Evolutionary conservation across 2,888 invertebrate species (phyloP).

Genomic region (Plemyria rubiginata): DNA sequence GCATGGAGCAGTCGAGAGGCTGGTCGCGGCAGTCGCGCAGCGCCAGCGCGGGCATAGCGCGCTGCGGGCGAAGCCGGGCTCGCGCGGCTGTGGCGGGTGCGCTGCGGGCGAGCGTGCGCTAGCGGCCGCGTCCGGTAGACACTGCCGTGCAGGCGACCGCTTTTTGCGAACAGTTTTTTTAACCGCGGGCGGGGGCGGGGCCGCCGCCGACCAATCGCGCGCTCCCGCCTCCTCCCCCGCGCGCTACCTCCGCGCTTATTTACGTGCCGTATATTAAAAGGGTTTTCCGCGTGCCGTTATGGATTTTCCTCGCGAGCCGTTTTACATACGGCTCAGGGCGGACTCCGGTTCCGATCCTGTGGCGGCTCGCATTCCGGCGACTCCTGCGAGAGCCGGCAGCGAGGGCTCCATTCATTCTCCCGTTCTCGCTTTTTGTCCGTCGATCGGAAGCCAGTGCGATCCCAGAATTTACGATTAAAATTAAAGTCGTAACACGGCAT

Average conservation of each 20-base stretch:
- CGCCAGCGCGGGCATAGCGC: constrained; percentile 88
- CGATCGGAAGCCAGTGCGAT: constrained; percentile 33
- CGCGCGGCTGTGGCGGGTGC: constrained; percentile 54
- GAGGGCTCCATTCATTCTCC: constrained; percentile 46
- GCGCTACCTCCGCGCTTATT: constrained; percentile 69
- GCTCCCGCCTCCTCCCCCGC: constrained; percentile 57
- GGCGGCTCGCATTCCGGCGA: constrained; percentile 9
- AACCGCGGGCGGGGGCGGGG: constrained; percentile 72
- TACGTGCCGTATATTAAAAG: constrained; percentile 85
- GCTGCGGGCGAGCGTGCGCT: constrained; percentile 76
- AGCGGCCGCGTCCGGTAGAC: constrained; percentile 75
- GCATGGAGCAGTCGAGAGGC: constrained; percentile 90
- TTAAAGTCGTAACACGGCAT: constrained; percentile 26
- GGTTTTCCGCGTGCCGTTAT: constrained; percentile 84
- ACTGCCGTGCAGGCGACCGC: constrained; percentile 72
- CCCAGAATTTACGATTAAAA: constrained; percentile 43
- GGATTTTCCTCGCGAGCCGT: constrained; percentile 76
- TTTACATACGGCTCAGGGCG: constrained; percentile 68
- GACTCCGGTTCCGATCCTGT: constrained; percentile 5
- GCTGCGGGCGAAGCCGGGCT: constrained; percentile 37
- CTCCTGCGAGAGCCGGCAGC: constrained; percentile 38
- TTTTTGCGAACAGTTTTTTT: constrained; percentile 74
- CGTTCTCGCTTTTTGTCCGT: constrained; percentile 44
- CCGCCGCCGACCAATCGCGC: constrained; percentile 67
- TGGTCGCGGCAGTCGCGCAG: constrained; percentile 81